Conservation (phyloP, 1,140 invertebrate genomes). For the Ostrea denselamellosa region DNA sequence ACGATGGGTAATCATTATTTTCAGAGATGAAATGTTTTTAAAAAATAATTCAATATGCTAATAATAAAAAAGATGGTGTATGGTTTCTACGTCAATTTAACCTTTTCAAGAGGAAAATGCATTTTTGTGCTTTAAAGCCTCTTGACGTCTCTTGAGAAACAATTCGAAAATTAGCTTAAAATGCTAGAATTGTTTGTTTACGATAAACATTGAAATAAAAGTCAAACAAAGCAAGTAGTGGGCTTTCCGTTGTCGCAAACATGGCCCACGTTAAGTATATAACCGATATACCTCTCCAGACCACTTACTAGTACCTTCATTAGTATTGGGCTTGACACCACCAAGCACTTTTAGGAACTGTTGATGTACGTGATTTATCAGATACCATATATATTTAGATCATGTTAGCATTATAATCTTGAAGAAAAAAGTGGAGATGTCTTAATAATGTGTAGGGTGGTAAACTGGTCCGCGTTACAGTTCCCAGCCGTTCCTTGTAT, state of each 20-base stretch:
- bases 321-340: too few species aligned
- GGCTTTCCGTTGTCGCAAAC: background rate
- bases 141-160: constrained; percentile 2
- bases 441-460: too few species aligned
- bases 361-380: background rate
- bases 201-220: background rate
- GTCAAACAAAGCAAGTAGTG: background rate
- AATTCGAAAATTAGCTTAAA: constrained; percentile 28
- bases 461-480: too few species aligned
- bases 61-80: background rate
- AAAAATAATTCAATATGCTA: background rate
- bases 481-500: too few species aligned
- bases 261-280: background rate
- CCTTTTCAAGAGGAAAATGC: background rate
- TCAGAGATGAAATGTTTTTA: background rate
- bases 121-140: constrained; percentile 2
- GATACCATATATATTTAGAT: background rate
- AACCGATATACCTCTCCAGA: background rate
- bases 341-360: background rate
- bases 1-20: too few species aligned
- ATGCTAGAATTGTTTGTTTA: constrained; percentile 31
- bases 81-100: background rate
- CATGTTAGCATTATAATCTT: too few species aligned
- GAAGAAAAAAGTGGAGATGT: too few species aligned
- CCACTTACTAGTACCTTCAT: background rate